A percentile compares a stretch with the other conserved stretches of the same genome.
Conservation (phyloP, 37 sponge, comb jelly and placozoan species). For the Halisarca cf. caerulea region DNA sequence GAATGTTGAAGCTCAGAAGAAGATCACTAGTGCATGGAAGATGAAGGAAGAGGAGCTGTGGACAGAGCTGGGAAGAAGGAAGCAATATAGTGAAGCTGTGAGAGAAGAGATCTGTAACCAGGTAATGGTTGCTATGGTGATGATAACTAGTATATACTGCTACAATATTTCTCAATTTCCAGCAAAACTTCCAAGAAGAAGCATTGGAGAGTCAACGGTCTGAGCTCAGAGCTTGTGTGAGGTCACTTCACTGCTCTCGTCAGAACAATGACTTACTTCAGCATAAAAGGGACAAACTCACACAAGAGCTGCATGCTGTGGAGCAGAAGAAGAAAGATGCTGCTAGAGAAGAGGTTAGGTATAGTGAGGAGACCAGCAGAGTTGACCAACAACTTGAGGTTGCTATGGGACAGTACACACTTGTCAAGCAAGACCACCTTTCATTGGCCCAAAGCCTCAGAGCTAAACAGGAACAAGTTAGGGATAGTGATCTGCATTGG, state of each 20-base stretch:
- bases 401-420: background rate
- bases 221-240: background rate
- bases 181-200: background rate
- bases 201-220: background rate
- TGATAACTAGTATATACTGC: no score
- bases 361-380: background rate
- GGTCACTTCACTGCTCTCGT: background rate
- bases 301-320: background rate
- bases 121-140: no score
- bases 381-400: constrained; percentile 7
- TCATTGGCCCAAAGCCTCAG: background rate
- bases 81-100: no score
- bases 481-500: constrained; percentile 6
- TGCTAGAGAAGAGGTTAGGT: background rate
- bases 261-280: background rate
- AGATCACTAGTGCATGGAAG: no score
- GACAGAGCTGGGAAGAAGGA: no score
- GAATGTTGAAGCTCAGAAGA: no score
- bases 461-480: background rate
- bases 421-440: background rate
- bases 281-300: background rate
- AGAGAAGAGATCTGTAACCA: no score
- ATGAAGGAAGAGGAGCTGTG: no score
- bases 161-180: no score
- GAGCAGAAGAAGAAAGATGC: background rate